A percentile compares a stretch with the other conserved stretches of the same genome.
phyloP scores from a whole-genome alignment of 92 coral and sea anemone species.

The Zoanthus sociatus region DNA sequence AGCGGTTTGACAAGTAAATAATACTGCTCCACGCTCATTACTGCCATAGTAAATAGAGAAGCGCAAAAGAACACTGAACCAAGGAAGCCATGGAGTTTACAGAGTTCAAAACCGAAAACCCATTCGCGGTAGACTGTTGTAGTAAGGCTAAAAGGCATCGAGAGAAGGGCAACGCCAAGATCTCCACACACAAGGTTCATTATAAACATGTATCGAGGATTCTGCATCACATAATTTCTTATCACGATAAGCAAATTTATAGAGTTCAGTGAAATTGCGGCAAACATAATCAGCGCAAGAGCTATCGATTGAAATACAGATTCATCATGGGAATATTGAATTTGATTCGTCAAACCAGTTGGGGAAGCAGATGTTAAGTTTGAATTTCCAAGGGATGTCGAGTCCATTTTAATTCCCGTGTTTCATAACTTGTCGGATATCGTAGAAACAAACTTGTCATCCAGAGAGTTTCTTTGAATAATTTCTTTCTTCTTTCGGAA shows the following conservation, averaged over 20 bases:
- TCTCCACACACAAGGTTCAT: slow-evolving; percentile 85
- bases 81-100: slow-evolving; percentile 86
- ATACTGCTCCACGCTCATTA: slow-evolving; percentile 91
- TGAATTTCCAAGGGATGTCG: neutral
- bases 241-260: slow-evolving; percentile 75
- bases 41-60: slow-evolving; percentile 84
- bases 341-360: neutral
- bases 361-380: slow-evolving; percentile 21
- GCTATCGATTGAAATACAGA: slow-evolving; percentile 66
- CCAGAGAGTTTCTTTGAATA: neutral
- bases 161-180: slow-evolving; percentile 80
- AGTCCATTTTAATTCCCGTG: slow-evolving; percentile 1
- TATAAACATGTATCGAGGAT: slow-evolving; percentile 87
- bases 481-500: neutral
- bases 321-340: slow-evolving; percentile 53
- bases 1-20: slow-evolving; percentile 84
- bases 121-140: slow-evolving; percentile 81
- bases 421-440: neutral
- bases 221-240: slow-evolving; percentile 86
- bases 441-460: neutral
- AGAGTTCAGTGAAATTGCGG: slow-evolving; percentile 73
- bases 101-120: slow-evolving; percentile 77
- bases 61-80: slow-evolving; percentile 89
- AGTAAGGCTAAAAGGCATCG: slow-evolving; percentile 88
- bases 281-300: slow-evolving; percentile 70